Conservation (phyloP, 2,113 vertebrate genomes). For the Crotophaga sulcirostris region DNA sequence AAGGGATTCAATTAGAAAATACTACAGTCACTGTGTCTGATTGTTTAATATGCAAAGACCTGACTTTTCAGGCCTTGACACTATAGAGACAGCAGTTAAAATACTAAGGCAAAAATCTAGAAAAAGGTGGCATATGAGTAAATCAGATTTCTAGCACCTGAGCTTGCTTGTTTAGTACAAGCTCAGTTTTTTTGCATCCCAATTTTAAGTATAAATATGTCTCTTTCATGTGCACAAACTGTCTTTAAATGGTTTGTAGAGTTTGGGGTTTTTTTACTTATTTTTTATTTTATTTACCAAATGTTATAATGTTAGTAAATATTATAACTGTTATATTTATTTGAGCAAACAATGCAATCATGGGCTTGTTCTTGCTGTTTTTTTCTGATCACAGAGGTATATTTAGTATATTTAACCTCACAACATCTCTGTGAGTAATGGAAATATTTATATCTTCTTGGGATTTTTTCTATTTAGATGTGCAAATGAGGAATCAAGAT, state of each 20-base stretch:
- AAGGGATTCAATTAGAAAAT: neutral
- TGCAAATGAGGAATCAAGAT: neutral
- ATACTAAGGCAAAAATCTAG: neutral
- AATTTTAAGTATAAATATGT: neutral
- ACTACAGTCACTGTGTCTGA: neutral
- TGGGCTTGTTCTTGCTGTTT: neutral
- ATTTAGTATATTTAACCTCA: neutral
- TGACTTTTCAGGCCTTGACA: neutral
- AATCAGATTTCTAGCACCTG: neutral
- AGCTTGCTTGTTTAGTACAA: neutral
- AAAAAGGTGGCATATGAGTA: neutral
- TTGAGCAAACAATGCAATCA: neutral
- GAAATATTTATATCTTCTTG: neutral
- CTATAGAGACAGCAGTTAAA: neutral
- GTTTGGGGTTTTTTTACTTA: too few relatives aligned
- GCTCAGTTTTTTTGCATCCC: neutral
- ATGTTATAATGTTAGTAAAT: neutral
- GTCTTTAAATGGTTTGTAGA: neutral
- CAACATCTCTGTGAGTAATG: neutral
- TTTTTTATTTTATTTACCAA: neutral
- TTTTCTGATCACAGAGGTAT: neutral
- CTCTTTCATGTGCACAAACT: neutral
- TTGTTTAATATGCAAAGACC: neutral
- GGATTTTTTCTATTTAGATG: neutral
- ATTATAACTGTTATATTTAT: neutral